Base-by-base conservation (phyloP, 2,113 vertebrate genomes). In the Labrus mixtus region DNA sequence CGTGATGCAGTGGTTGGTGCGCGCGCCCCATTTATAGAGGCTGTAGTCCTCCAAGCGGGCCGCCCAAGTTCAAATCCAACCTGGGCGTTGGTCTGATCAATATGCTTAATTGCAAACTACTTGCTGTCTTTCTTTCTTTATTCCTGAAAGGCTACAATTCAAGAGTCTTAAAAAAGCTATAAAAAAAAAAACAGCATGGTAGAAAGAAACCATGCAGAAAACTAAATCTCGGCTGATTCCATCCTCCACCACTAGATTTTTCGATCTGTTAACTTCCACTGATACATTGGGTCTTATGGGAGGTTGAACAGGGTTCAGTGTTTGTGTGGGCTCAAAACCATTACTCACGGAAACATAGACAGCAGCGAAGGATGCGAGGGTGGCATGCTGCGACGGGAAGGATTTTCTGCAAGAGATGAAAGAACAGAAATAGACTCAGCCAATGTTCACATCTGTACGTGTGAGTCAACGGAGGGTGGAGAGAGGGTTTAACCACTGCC, bases 341-440 rank as follows among this genome's bases (percentile, higher is more conserved):
- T 84, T 95, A 97, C 98, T 99, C 90, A 99, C 98, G 57, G 98
- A 99, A 89, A 99, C 92, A 66, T 99, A 99, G 56, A 99, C 97
- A 50, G 98, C 98, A 41, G 98, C 97, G 66, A 98, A 99, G 61
- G 98, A 97, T 80, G 97, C 98, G 1, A 99, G 94, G 16, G 98
- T 99, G 0, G 98, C 98, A 19, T 99, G 98, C 92, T 99, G 97
- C 56, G 98, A 99, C 23, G 98, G 98, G 78, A 99, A 99, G 64
- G 97, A 98, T 82, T 99, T 99, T 86, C 98, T 99, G 95, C 79
- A 95, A 96, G 59, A 85, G 39, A 88, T n/a, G 17, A 74, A 79
- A 71, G 60, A 69, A 80, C 56, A 82, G 36, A 69, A 87, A 87
- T 22, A 73, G 63, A 69, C 43, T 61, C 7, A 81, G 62, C 23